Evolutionary conservation across 1,140 invertebrate genomes (phyloP).

Genomic region (Agrypnia vestita): DNA sequence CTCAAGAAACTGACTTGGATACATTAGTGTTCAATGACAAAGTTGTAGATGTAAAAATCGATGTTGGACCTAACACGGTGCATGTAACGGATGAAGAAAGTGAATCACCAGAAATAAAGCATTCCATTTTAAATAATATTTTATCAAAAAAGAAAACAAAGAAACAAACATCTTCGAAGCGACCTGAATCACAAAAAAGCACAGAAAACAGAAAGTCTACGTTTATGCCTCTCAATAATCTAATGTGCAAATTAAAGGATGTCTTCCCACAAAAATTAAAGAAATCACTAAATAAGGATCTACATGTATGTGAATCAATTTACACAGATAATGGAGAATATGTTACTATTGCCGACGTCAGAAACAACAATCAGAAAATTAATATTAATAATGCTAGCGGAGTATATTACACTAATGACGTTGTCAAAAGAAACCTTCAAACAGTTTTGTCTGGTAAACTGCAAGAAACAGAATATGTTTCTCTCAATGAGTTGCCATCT

Average conservation of each 20-base stretch:
- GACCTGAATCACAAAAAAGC: conserved; percentile 24
- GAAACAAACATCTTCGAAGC: conserved; percentile 7
- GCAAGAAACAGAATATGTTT: conserved; percentile 84
- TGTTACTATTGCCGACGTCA: conserved; percentile 87
- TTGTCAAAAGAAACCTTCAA: conserved; percentile 74
- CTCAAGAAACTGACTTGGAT: conserved; percentile 63
- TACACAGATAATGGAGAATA: conserved; percentile 83
- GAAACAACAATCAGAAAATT: conserved; percentile 81
- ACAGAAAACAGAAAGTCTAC: conserved; percentile 47
- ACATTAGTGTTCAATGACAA: conserved; percentile 59
- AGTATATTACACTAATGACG: conserved; percentile 74
- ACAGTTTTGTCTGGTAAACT: conserved; percentile 73
- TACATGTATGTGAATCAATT: conserved; percentile 65
- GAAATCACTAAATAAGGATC: conserved; percentile 73
- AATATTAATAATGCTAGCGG: conserved; percentile 68
- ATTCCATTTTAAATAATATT: conserved; percentile 37
- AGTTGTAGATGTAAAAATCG: conserved; percentile 29
- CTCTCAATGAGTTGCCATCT: conserved; percentile 84
- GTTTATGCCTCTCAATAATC: conserved; percentile 74
- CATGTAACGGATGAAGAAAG: conserved; percentile 24
- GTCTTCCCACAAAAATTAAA: conserved; percentile 74
- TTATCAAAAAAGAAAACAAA: conserved; percentile 41
- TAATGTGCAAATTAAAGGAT: conserved; percentile 78
- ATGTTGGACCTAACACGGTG: conserved; percentile 29
- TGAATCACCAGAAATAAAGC: conserved; percentile 12